Conservation (phyloP, 2,113 vertebrate genomes). For the Melierax canorus region DNA sequence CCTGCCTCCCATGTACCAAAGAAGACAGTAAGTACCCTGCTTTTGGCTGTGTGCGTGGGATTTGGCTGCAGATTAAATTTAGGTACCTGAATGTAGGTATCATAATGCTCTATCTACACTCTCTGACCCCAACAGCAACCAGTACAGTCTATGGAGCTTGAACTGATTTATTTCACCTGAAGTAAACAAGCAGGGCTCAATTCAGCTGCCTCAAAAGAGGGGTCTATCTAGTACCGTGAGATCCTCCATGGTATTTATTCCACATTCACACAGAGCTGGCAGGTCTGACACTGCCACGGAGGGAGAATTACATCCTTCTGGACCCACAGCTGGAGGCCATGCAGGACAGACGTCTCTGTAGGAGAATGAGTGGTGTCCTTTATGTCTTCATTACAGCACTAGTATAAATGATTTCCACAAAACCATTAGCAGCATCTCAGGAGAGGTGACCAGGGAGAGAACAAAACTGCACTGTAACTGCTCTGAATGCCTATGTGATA, state of each 20-base stretch:
- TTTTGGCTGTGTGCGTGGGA: background rate
- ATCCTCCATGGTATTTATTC: background rate
- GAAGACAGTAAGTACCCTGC: background rate
- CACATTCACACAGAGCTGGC: background rate
- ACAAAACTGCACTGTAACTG: background rate
- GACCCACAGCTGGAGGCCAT: background rate
- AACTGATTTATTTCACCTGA: background rate
- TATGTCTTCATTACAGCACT: background rate
- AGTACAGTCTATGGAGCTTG: accelerated
- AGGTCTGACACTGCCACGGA: background rate
- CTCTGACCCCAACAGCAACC: background rate
- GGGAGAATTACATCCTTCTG: background rate
- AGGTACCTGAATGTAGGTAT: background rate
- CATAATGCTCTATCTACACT: background rate
- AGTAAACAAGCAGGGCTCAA: background rate
- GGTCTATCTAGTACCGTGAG: background rate
- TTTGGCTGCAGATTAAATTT: background rate
- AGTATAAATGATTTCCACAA: background rate
- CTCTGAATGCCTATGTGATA: background rate
- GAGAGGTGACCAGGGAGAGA: background rate
- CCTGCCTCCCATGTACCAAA: background rate
- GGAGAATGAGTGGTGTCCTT: background rate
- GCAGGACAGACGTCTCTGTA: background rate
- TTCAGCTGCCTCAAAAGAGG: background rate
- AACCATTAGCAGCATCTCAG: background rate